Percentiles rank a stretch among this genome's conserved stretches.
phyloP scores from a whole-genome alignment of 2,888 invertebrate genomes.

The Drosophila atroscutellata region DNA sequence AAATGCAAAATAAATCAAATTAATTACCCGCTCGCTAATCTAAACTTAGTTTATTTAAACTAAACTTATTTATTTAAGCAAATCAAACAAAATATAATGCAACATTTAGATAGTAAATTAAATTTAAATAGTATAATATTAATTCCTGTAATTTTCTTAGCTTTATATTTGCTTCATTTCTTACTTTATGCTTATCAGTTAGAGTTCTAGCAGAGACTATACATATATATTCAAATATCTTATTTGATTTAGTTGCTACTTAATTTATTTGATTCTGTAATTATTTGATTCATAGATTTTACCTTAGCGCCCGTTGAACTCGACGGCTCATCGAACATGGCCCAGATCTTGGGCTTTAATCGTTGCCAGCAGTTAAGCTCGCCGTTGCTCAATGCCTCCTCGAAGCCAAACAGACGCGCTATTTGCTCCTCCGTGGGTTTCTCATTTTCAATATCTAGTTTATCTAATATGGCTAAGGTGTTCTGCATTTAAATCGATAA shows the following conservation, averaged over 20 bases:
- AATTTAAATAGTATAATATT: neutral
- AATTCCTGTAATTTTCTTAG: neutral
- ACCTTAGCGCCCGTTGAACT: slow-evolving; percentile 97
- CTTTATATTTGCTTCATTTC: neutral
- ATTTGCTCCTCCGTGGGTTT: slow-evolving; percentile 96
- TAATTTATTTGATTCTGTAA: neutral
- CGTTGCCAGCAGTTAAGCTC: slow-evolving; percentile 94
- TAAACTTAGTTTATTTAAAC: too few species aligned
- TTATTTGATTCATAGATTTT: slow-evolving; percentile 18
- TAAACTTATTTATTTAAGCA: too few species aligned
- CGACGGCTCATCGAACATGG: slow-evolving; percentile 98
- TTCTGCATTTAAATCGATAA: slow-evolving; percentile 87
- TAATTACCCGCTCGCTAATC: too few species aligned
- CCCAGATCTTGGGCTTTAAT: slow-evolving; percentile 96
- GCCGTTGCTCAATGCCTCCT: slow-evolving; percentile 93
- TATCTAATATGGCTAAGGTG: slow-evolving; percentile 97
- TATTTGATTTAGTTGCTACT: neutral
- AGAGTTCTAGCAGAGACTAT: too few species aligned
- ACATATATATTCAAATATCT: neutral
- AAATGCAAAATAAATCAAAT: too few species aligned
- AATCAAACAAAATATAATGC: too few species aligned
- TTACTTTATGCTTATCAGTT: neutral
- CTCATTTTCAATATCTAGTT: slow-evolving; percentile 97
- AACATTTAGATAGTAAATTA: too few species aligned
- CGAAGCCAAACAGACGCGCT: slow-evolving; percentile 95